phyloP scores from a whole-genome alignment of 2,888 invertebrate genomes.

The Eledona agricola region DNA sequence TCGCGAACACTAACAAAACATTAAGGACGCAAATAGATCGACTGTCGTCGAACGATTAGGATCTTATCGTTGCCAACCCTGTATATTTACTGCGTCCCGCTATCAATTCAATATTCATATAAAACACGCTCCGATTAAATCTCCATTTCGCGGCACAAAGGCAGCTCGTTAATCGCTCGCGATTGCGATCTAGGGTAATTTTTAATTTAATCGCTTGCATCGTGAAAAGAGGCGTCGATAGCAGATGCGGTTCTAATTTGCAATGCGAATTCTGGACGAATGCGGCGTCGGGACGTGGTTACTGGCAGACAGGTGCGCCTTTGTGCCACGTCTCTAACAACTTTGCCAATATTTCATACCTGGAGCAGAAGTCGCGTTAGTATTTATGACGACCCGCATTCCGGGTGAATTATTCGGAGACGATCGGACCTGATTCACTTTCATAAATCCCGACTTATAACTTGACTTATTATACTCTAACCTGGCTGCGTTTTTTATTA shows the following conservation, averaged over 20 bases:
- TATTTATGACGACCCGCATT: constrained; percentile 39
- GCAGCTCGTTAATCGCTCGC: constrained; percentile 31
- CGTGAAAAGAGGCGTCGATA: constrained; percentile 29
- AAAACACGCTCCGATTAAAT: constrained; percentile 44
- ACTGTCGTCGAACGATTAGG: constrained; percentile 28
- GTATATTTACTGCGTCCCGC: constrained; percentile 28
- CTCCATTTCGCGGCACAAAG: constrained; percentile 38
- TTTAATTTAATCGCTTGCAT: constrained; percentile 28
- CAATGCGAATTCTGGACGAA: constrained; percentile 37
- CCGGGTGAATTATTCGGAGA: constrained; percentile 40
- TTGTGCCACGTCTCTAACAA: constrained; percentile 25
- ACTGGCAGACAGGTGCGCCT: constrained; percentile 39
- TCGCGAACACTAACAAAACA: constrained; percentile 28
- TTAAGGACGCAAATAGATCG: constrained; percentile 23
- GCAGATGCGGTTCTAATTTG: constrained; percentile 41
- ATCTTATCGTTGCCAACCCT: constrained; percentile 24
- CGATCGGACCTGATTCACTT: too few species aligned
- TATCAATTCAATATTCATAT: constrained; percentile 49
- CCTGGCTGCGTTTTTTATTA: too few species aligned
- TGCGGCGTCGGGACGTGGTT: constrained; percentile 25
- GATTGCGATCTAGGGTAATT: constrained; percentile 28
- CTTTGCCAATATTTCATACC: constrained; percentile 42
- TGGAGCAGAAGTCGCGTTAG: constrained; percentile 31
- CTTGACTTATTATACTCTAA: too few species aligned
- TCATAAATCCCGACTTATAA: too few species aligned